phyloP scores from a whole-genome alignment of 2,113 vertebrate species.

The Percina caprodes region DNA sequence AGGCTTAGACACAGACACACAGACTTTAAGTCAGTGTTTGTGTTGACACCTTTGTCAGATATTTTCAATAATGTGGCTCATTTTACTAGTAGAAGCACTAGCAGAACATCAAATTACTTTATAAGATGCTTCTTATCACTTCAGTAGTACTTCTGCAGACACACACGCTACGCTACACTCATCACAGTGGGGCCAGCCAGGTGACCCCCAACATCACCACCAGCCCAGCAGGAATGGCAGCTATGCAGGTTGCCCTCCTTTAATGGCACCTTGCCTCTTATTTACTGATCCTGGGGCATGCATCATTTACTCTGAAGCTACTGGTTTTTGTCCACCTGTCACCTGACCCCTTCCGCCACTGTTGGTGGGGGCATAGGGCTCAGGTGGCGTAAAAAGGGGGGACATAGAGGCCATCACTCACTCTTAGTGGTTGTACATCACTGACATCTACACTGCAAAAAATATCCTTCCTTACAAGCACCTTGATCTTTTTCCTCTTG shows the following conservation, averaged over 20 bases:
- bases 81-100: neutral
- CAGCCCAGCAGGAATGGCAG: slow-evolving; percentile 71
- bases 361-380: slow-evolving; percentile 59
- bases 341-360: slow-evolving; percentile 74
- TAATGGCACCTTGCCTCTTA: slow-evolving; percentile 74
- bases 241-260: slow-evolving; percentile 66
- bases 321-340: slow-evolving; percentile 81
- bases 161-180: neutral
- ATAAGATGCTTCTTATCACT: neutral
- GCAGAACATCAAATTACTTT: too few species aligned
- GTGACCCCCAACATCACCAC: slow-evolving; percentile 59
- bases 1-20: neutral
- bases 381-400: slow-evolving; percentile 69
- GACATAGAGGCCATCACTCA: slow-evolving; percentile 65
- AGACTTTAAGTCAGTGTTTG: neutral
- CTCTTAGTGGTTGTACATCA: slow-evolving; percentile 43
- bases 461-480: neutral
- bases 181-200: slow-evolving; percentile 31
- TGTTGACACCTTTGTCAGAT: neutral
- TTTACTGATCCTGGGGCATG: slow-evolving; percentile 72
- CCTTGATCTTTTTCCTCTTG: neutral
- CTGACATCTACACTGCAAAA: slow-evolving; percentile 44
- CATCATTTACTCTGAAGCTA: slow-evolving; percentile 81
- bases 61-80: neutral
- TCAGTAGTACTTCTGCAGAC: neutral